A percentile compares a stretch with the other conserved stretches of the same genome.
Evolutionary conservation across 2,888 invertebrate species (phyloP).

Genomic region (Prionchulus punctatus): DNA sequence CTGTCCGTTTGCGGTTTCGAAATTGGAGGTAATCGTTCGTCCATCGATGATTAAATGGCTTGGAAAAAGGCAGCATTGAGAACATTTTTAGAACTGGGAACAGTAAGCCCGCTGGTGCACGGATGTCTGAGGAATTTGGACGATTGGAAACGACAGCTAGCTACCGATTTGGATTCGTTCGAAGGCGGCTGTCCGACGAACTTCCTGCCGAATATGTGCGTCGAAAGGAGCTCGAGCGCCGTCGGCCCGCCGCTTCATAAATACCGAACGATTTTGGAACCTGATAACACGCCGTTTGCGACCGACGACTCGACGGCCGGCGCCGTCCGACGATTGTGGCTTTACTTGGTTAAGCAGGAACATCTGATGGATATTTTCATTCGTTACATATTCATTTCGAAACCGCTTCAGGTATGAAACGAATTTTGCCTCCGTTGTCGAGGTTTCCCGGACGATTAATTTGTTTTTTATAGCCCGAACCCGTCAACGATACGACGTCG

Average conservation of each 20-base stretch:
- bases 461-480: too few species aligned
- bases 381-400: conserved; percentile 58
- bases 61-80: neutral
- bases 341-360: conserved; percentile 77
- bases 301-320: conserved; percentile 44
- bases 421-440: neutral
- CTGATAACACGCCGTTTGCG: conserved; percentile 84
- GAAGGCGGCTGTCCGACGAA: conserved; percentile 24
- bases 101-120: conserved; percentile 80
- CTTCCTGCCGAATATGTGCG: conserved; percentile 22
- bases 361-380: conserved; percentile 83
- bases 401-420: neutral
- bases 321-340: conserved; percentile 60
- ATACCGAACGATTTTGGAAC: conserved; percentile 74
- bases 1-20: conserved; percentile 73
- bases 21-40: conserved; percentile 49
- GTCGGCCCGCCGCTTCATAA: conserved; percentile 61
- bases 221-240: conserved; percentile 16
- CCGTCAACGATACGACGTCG: too few species aligned
- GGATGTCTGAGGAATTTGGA: conserved; percentile 65
- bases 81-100: conserved; percentile 58
- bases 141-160: conserved; percentile 68
- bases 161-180: conserved; percentile 41
- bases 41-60: neutral
- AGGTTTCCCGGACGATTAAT: too few species aligned